These are phyloP conservation scores for Leptinotarsa tumamoca DNA, from an alignment of 2,888 invertebrate genomes.

Conservation along the genomic window DNA sequence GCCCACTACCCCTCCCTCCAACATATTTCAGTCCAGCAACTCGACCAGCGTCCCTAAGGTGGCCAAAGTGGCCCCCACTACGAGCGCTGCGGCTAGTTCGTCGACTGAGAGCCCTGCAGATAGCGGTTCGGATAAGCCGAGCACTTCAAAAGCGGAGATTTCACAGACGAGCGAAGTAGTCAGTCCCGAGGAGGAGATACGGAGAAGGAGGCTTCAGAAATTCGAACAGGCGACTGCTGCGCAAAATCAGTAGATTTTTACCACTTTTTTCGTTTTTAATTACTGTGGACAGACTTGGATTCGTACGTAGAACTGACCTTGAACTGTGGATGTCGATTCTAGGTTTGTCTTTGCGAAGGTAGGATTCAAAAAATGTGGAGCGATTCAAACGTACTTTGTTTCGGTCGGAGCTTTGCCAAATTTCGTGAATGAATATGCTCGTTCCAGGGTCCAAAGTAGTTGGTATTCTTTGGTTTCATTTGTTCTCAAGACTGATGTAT, in stretches of 20 bases:
- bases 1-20: background rate
- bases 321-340: background rate
- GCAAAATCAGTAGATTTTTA: slow-evolving; percentile 23
- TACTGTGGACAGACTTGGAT: background rate
- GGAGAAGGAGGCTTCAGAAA: slow-evolving; percentile 83
- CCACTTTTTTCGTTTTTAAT: slow-evolving; percentile 9
- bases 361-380: background rate
- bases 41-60: slow-evolving; percentile 36
- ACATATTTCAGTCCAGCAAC: background rate
- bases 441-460: background rate
- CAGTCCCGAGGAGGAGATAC: slow-evolving; percentile 74
- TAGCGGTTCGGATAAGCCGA: slow-evolving; percentile 28
- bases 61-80: slow-evolving; percentile 41
- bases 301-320: background rate
- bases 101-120: slow-evolving; percentile 15
- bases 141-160: slow-evolving; percentile 27
- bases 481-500: background rate
- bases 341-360: background rate
- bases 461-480: background rate
- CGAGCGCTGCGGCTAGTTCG: slow-evolving; percentile 33
- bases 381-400: background rate
- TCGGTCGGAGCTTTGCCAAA: background rate
- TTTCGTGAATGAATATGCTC: background rate
- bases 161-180: slow-evolving; percentile 21
- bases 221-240: slow-evolving; percentile 63